Evolutionary conservation across 2,888 invertebrate species (phyloP), one percentile per base, ranked within the genome.

Genomic region (Hypsopygia costalis): DNA sequence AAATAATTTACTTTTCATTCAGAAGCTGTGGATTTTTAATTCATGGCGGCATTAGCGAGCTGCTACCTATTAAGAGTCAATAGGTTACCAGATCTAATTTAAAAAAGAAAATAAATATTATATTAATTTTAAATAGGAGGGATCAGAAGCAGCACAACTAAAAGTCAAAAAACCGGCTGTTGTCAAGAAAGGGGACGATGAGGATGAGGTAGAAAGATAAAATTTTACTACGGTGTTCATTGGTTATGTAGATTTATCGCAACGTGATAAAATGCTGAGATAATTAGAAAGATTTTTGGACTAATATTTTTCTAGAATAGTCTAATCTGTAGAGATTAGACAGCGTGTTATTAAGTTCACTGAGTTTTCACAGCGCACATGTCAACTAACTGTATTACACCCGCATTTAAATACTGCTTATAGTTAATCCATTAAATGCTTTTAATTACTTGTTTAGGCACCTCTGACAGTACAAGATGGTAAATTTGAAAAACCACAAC

Each of bases 161-260:
- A 88, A 88, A 59, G 71, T 88, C 58, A 88, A 88, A 80, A 88
- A 81, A 61, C 81, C 87, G 38, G 85, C 82, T 44, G 81, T 87
- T 31, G 74, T 75, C 69, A 85, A 86, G 68, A 86, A 85, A 69
- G 69, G 61, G 52, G 72, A 74, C 48, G 73, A 73, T 47, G 74
- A 75, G 30, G 73, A 75, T 62, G 81, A 85, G 83, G 87, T 85
- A 86, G 70, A 65, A 44, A 40, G 49, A 52, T 34, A 46, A 55
- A 50, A 56, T 51, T 37, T 11, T 6, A 31, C 20, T 36, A 12
- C 16, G 11, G 11, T 21, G 9, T 30, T 34, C 30, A 36, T 43
- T 47, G 42, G 43, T 37, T 54, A 48, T 29, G 49, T 53, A 53
- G 49, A 49, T 52, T 50, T 45, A 43, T 42, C 40, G 44, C 42